Percentiles rank a stretch among this genome's conserved stretches.
Evolutionary conservation across 2,888 invertebrate genomes (phyloP).

Genomic region (Drosophila niveifrons): DNA sequence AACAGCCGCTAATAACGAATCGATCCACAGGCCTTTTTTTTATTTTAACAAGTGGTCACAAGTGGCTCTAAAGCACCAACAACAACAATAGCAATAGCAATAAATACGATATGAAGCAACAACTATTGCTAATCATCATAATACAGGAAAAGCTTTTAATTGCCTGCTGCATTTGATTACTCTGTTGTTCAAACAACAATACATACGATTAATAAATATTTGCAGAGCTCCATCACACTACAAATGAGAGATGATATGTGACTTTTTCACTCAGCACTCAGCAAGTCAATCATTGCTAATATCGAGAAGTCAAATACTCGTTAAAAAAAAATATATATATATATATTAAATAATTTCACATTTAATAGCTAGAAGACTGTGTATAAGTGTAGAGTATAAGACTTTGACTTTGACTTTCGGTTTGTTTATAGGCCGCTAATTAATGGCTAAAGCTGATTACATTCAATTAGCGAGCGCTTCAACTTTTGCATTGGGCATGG

Average conservation of each 20-base stretch:
- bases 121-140: constrained; percentile 34
- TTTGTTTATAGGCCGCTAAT: constrained; percentile 40
- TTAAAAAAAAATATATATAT: background rate
- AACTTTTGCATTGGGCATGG: constrained; percentile 44
- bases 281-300: background rate
- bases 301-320: constrained; percentile 6
- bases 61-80: background rate
- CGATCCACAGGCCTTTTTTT: constrained; percentile 26
- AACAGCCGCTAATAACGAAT: constrained; percentile 24
- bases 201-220: constrained; percentile 57
- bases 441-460: constrained; percentile 55
- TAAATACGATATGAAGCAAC: constrained; percentile 15
- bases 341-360: background rate
- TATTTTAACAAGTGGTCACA: constrained; percentile 62
- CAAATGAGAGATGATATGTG: constrained; percentile 28
- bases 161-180: constrained; percentile 62
- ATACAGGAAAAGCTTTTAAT: constrained; percentile 68
- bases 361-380: constrained; percentile 1
- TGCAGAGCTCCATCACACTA: constrained; percentile 39
- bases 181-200: constrained; percentile 52
- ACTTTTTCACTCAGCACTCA: background rate
- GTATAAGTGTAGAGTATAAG: constrained; percentile 3
- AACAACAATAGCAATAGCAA: constrained; percentile 28
- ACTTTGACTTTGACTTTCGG: constrained; percentile 14
- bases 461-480: constrained; percentile 60